phyloP scores from a whole-genome alignment of 1,140 invertebrate species.

The Tachypleus tridentatus region DNA sequence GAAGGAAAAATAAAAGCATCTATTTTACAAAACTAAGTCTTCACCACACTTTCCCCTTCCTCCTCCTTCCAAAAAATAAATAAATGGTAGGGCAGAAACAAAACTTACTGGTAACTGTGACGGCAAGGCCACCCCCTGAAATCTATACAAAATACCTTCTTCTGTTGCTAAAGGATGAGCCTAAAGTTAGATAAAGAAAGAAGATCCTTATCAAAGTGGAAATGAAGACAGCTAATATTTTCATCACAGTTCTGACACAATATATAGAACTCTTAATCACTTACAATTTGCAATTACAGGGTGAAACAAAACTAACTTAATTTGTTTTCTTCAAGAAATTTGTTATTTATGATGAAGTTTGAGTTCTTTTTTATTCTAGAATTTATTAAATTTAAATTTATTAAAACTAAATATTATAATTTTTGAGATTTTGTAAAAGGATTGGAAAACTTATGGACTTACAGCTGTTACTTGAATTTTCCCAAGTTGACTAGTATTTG shows the following conservation, averaged over 20 bases:
- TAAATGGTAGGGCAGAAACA: neutral
- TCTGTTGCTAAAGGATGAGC: slow-evolving; percentile 51
- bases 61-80: too few relatives aligned
- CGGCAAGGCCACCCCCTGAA: slow-evolving; percentile 81
- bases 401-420: slow-evolving; percentile 9
- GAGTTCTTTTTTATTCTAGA: neutral
- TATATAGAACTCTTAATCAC: too few relatives aligned
- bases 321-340: too few relatives aligned
- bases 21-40: too few relatives aligned
- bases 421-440: slow-evolving; percentile 22
- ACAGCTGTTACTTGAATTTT: slow-evolving; percentile 54
- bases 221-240: too few relatives aligned
- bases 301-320: too few relatives aligned
- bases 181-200: slow-evolving; percentile 27
- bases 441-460: slow-evolving; percentile 26
- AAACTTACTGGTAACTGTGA: slow-evolving; percentile 45
- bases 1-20: too few relatives aligned
- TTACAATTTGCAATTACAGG: too few relatives aligned
- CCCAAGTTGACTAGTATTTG: slow-evolving; percentile 57
- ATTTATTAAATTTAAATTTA: slow-evolving; percentile 3
- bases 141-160: slow-evolving; percentile 55
- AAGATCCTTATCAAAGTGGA: too few relatives aligned
- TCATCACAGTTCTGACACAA: too few relatives aligned
- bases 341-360: too few relatives aligned
- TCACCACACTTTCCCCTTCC: too few relatives aligned